A percentile compares a stretch with the other conserved stretches of the same genome.
phyloP scores from a whole-genome alignment of 2,797 vertebrate species.

The Sciurus carolinensis region DNA sequence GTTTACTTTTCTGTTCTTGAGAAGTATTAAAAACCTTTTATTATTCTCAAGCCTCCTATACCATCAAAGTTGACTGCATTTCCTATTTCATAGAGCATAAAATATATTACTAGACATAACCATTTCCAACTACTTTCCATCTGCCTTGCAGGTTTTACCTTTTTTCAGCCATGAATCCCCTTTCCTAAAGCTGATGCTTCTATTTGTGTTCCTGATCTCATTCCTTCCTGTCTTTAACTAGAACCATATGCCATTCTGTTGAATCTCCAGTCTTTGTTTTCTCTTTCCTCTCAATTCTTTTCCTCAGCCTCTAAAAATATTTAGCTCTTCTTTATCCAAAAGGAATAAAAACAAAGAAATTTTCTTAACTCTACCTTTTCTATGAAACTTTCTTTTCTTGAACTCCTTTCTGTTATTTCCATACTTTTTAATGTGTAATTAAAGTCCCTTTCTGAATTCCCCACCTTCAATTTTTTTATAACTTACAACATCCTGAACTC shows the following conservation, averaged over 20 bases:
- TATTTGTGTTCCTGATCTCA: neutral
- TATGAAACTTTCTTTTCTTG: constrained; percentile 35
- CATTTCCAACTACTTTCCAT: neutral
- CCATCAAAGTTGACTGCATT: neutral
- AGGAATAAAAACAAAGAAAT: neutral
- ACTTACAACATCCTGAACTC: neutral
- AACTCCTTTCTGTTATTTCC: constrained; percentile 24
- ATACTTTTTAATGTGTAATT: constrained; percentile 38
- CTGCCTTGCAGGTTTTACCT: neutral
- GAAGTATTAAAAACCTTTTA: constrained; percentile 1
- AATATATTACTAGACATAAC: neutral
- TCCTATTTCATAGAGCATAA: constrained; percentile 22
- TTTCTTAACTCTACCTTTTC: constrained; percentile 22
- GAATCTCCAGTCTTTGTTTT: constrained; percentile 32
- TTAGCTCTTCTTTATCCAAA: constrained; percentile 5
- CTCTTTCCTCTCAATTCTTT: constrained; percentile 43
- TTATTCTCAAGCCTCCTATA: neutral
- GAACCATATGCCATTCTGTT: neutral
- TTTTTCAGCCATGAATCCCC: neutral
- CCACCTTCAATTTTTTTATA: neutral
- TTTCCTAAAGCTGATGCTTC: constrained; percentile 58
- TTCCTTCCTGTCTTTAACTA: neutral
- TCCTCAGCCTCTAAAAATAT: constrained; percentile 2
- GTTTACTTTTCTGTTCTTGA: constrained; percentile 41
- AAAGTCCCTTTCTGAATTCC: neutral